Evolutionary conservation across 2,113 vertebrate species (phyloP).

Genomic region (Ochotona curzoniae): DNA sequence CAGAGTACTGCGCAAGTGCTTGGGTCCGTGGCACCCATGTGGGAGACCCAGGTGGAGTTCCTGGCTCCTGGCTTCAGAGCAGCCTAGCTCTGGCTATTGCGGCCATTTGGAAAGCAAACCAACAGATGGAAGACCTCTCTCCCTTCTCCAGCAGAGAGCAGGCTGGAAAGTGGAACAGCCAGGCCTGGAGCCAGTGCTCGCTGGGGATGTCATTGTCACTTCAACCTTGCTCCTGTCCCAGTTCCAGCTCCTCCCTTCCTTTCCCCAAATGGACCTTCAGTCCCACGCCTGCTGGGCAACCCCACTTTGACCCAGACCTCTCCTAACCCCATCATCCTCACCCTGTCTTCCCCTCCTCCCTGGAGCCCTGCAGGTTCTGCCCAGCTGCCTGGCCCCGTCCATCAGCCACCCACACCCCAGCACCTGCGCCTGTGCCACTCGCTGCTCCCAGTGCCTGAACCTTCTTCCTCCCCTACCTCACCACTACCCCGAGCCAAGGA

Average conservation of each 20-base stretch:
- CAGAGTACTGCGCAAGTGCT: no score
- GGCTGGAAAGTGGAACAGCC: no score
- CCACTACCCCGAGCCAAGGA: background rate
- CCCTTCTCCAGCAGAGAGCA: no score
- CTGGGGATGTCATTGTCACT: no score
- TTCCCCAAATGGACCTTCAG: rapidly evolving
- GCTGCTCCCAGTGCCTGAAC: background rate
- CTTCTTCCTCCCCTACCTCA: background rate
- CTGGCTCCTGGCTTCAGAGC: no score
- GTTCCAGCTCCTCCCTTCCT: background rate
- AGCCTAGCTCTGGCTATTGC: no score
- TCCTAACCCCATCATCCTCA: background rate
- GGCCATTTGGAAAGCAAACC: no score
- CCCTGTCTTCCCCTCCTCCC: background rate
- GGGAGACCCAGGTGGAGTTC: no score
- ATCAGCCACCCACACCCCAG: background rate
- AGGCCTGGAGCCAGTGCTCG: no score
- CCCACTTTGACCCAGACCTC: background rate
- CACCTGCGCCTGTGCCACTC: rapidly evolving
- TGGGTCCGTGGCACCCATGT: no score
- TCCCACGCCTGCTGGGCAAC: no score
- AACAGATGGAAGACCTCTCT: background rate
- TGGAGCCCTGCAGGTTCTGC: background rate
- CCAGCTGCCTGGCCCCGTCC: rapidly evolving
- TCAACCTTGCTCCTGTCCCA: background rate